phyloP scores from a whole-genome alignment of 2,113 vertebrate genomes.

The Cyprinus carpio region DNA sequence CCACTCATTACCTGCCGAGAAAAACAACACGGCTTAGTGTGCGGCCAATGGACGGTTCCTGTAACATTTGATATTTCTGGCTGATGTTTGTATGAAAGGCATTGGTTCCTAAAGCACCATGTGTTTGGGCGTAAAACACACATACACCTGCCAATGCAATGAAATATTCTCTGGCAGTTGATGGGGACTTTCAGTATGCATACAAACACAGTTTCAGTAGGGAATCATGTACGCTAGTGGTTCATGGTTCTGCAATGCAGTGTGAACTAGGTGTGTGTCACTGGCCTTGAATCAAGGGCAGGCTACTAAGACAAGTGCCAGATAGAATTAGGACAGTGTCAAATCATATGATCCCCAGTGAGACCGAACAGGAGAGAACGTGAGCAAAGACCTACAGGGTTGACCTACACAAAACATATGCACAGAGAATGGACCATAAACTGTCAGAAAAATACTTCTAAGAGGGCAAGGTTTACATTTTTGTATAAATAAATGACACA shows the following conservation, averaged over 20 bases:
- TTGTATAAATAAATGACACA: no score
- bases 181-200: background rate
- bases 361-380: background rate
- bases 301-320: slow-evolving; percentile 37
- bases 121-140: slow-evolving; percentile 11
- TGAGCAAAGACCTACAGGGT: background rate
- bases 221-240: background rate
- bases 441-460: background rate
- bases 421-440: background rate
- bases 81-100: slow-evolving; percentile 31
- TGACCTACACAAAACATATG: background rate
- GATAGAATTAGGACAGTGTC: slow-evolving; percentile 46
- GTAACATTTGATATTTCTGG: slow-evolving; percentile 30
- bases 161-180: slow-evolving; percentile 18
- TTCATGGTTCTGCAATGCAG: slow-evolving; percentile 32
- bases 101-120: background rate
- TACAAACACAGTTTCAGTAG: background rate
- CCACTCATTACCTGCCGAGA: slow-evolving; percentile 83
- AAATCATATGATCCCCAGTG: slow-evolving; percentile 40
- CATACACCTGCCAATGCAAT: background rate
- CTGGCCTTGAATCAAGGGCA: slow-evolving; percentile 51
- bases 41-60: slow-evolving; percentile 38
- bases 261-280: background rate
- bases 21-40: slow-evolving; percentile 41
- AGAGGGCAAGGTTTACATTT: no score